phyloP scores from a whole-genome alignment of 2,888 invertebrate species.

The Clitarchus hookeri region DNA sequence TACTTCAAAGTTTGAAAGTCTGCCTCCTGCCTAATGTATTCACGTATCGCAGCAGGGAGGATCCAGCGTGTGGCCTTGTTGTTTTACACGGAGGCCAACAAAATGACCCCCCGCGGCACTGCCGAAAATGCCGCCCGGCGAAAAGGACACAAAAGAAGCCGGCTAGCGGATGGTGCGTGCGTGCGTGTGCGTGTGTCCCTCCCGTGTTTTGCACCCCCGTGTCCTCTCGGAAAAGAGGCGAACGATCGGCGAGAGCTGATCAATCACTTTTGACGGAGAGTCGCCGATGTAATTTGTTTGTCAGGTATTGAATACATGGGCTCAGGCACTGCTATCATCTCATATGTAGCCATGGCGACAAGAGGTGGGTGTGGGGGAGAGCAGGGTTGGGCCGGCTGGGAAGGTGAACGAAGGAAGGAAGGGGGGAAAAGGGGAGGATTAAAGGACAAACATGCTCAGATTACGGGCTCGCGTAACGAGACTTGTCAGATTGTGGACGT shows the following conservation, averaged over 20 bases:
- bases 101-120: background rate
- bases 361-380: constrained; percentile 17
- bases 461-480: constrained; percentile 21
- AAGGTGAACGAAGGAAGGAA: background rate
- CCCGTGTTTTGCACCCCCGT: background rate
- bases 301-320: constrained; percentile 26
- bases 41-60: background rate
- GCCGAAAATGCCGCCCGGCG: background rate
- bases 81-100: background rate
- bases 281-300: constrained; percentile 26
- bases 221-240: background rate
- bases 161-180: background rate
- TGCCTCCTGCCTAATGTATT: background rate
- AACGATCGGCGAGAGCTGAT: constrained; percentile 3
- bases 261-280: constrained; percentile 24
- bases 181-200: too few species aligned
- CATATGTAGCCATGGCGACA: constrained; percentile 28
- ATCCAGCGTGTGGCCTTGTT: background rate
- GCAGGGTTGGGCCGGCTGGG: background rate
- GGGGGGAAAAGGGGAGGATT: background rate
- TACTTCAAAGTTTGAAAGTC: too few species aligned
- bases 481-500: constrained; percentile 28
- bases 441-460: constrained; percentile 30
- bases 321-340: constrained; percentile 11
- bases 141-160: background rate